These are phyloP conservation scores for Centropus bengalensis DNA, from an alignment of 2,113 vertebrate species.

Conservation along the genomic window DNA sequence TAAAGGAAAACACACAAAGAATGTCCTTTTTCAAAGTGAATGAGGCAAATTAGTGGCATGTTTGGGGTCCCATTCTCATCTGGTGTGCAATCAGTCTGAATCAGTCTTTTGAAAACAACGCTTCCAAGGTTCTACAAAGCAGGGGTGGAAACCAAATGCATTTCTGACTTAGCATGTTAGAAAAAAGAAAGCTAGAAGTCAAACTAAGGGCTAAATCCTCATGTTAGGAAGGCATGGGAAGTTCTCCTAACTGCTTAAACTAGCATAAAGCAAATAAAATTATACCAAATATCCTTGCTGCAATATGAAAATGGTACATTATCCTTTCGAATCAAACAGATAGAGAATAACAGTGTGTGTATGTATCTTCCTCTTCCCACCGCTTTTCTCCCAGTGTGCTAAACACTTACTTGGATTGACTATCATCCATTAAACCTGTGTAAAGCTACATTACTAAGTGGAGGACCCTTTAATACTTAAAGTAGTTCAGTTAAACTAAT, in stretches of 20 bases:
- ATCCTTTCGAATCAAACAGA: not conserved
- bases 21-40: conserved; percentile 13
- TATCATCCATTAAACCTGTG: not conserved
- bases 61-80: not conserved
- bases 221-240: not conserved
- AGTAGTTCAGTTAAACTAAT: not conserved
- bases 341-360: not conserved
- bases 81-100: not conserved
- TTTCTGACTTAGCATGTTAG: not conserved
- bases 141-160: not conserved
- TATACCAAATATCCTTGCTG: not conserved
- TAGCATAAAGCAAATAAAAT: not conserved
- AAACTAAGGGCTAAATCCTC: not conserved
- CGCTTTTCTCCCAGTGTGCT: not conserved
- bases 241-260: not conserved
- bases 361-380: not conserved
- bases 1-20: conserved; percentile 8
- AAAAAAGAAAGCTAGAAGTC: not conserved
- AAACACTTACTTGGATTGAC: not conserved
- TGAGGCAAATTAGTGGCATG: not conserved
- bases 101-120: not conserved
- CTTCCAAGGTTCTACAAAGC: not conserved
- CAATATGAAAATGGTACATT: not conserved
- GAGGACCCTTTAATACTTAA: not conserved
- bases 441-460: not conserved